Base-by-base conservation (phyloP, 1,140 invertebrate species). In the Tenebrio molitor region DNA sequence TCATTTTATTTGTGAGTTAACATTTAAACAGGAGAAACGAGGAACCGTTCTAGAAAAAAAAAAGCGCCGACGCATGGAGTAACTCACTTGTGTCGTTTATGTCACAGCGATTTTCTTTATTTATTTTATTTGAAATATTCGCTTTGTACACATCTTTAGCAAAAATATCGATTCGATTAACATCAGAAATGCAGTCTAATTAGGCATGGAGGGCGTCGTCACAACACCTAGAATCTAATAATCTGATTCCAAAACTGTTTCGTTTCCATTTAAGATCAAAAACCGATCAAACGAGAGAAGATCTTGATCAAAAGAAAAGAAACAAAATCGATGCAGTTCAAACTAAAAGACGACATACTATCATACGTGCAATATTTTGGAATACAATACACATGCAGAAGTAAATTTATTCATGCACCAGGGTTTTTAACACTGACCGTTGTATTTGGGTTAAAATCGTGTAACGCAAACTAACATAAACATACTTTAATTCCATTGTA, bases 1-100 rank as follows among this genome's bases (percentile, higher is more conserved):
- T 58, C n/a, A 58, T 29, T 58, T 58, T 58, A 25, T 58, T 58
- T 58, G 50, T 58, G 50, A 58, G 23, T 58, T 25, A 29, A 15
- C 50, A 58, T 58, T 58, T 58, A 25, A 58, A 12, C 50, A 58
- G 50, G 50, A 58, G 50, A 12, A 58, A 12, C 10, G 8, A 58
- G 15, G 23, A 58, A 39, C 36, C 1, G 23, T 25, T 50, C 44
- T 50, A 5, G n/a, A 12, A 58, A 58, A 29, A 53, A n/a, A 58
- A 25, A 46, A 46, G 10, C 5, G 16, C 1, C 3, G 12, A 46
- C 42, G 50, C 50, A 58, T 29, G 50, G 50, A 58, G 23, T 58
- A 23, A 14, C 29, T 58, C 50, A 58, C 50, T 58, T 58, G 50
- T 58, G 50, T 58, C 29, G 21, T 58, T 29, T 8, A 12, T 39